phyloP scores from a whole-genome alignment of 2,888 invertebrate species.

The Morpho achilles region DNA sequence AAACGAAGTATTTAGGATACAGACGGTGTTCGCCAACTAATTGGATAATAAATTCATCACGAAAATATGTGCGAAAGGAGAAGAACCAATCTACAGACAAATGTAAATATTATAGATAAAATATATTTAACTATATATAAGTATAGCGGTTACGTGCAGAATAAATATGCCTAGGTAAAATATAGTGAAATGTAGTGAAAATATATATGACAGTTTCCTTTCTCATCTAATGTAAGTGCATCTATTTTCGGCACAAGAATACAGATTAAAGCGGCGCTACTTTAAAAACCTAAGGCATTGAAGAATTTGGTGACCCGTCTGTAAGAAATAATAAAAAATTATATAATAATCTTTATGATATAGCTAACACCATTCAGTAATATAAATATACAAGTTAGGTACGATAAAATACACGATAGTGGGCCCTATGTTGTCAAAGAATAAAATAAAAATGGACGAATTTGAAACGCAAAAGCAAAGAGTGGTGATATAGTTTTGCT shows the following conservation, averaged over 20 bases:
- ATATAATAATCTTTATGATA: background rate
- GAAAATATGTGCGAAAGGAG: background rate
- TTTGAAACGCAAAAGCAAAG: conserved; percentile 19
- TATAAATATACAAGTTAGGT: conserved; percentile 12
- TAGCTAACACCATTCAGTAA: conserved; percentile 9
- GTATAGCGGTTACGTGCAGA: conserved; percentile 7
- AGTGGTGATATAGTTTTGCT: background rate
- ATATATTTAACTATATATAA: conserved; percentile 3
- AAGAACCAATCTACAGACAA: background rate
- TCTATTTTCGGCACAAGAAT: conserved; percentile 1
- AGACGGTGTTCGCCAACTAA: conserved; percentile 3
- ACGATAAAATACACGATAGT: background rate
- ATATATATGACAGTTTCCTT: conserved; percentile 1
- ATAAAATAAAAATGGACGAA: conserved; percentile 26
- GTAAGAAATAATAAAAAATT: conserved; percentile 1
- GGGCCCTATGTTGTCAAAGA: conserved; percentile 8
- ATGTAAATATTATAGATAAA: background rate
- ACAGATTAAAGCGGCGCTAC: background rate
- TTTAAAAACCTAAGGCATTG: background rate
- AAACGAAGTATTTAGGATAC: conserved; percentile 3
- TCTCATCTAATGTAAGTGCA: background rate
- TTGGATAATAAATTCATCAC: background rate
- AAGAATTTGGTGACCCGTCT: conserved; percentile 5
- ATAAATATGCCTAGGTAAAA: conserved; percentile 5
- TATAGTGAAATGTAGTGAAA: background rate